Evolutionary conservation across 2,888 invertebrate genomes (phyloP).

Genomic region (Catonia carolina): DNA sequence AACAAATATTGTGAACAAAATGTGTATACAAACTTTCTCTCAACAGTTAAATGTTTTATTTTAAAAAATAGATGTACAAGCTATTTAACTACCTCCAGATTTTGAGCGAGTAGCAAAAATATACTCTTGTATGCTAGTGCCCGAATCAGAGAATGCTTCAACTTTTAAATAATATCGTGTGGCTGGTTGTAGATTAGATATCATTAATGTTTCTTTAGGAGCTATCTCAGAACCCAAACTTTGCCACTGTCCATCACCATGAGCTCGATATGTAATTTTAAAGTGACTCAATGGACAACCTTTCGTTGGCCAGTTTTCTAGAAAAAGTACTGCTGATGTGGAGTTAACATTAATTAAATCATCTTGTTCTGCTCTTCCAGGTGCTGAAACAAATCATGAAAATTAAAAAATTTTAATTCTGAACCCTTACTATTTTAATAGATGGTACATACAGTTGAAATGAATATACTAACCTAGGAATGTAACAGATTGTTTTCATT

Average conservation of each 20-base stretch:
- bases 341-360: slow-evolving; percentile 71
- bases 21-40: too few relatives aligned
- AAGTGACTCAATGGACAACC: slow-evolving; percentile 77
- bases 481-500: too few relatives aligned
- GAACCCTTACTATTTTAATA: too few relatives aligned
- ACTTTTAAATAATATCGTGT: slow-evolving; percentile 66
- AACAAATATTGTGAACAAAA: too few relatives aligned
- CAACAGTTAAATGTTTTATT: too few relatives aligned
- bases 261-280: slow-evolving; percentile 30
- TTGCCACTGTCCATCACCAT: slow-evolving; percentile 26
- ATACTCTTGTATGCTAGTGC: slow-evolving; percentile 58
- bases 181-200: slow-evolving; percentile 58
- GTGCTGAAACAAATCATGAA: slow-evolving; percentile 46
- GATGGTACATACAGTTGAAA: too few relatives aligned
- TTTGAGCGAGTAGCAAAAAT: slow-evolving; percentile 66
- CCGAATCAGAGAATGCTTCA: slow-evolving; percentile 66
- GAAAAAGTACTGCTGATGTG: slow-evolving; percentile 68
- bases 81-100: slow-evolving; percentile 64
- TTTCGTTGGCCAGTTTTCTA: slow-evolving; percentile 78
- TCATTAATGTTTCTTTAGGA: slow-evolving; percentile 46
- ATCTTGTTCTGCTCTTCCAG: slow-evolving; percentile 64
- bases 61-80: too few relatives aligned
- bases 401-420: too few relatives aligned
- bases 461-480: too few relatives aligned
- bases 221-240: slow-evolving; percentile 23